These are phyloP conservation scores for Enteromius mattozi DNA, from an alignment of 2,797 vertebrate genomes.

Conservation along the genomic window DNA sequence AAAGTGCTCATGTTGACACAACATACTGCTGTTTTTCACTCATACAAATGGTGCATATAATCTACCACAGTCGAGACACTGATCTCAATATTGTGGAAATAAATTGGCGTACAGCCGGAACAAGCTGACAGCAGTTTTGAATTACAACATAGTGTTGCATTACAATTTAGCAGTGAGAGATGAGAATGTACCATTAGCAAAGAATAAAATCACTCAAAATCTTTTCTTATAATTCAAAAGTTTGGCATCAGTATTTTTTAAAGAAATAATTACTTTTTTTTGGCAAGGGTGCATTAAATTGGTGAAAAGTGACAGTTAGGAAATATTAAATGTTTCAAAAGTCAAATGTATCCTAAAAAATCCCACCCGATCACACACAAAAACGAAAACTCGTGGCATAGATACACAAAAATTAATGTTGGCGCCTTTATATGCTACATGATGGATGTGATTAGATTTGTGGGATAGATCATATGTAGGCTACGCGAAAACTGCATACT, in stretches of 20 bases:
- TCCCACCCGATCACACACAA: too few relatives aligned
- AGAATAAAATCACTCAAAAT: neutral
- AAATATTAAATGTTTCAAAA: neutral
- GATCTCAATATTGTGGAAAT: conserved; percentile 32
- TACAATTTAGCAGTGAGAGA: neutral
- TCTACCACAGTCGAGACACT: conserved; percentile 4
- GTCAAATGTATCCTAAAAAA: neutral
- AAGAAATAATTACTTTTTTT: neutral
- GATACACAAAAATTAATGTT: too few relatives aligned
- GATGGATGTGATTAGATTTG: too few relatives aligned
- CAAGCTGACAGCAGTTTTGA: neutral
- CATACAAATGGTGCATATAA: conserved; percentile 13
- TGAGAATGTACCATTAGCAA: neutral
- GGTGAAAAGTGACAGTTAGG: neutral
- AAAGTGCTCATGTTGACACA: conserved; percentile 21
- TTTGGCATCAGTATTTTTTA: neutral
- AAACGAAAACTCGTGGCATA: too few relatives aligned
- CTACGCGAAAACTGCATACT: too few relatives aligned
- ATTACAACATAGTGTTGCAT: neutral
- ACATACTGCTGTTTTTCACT: conserved; percentile 26
- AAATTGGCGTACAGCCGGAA: neutral
- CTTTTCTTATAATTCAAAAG: neutral
- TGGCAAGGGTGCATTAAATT: neutral
- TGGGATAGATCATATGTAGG: too few relatives aligned
- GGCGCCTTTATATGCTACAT: too few relatives aligned